phyloP scores from a whole-genome alignment of 1,140 invertebrate genomes.

The Microplitis mediator region DNA sequence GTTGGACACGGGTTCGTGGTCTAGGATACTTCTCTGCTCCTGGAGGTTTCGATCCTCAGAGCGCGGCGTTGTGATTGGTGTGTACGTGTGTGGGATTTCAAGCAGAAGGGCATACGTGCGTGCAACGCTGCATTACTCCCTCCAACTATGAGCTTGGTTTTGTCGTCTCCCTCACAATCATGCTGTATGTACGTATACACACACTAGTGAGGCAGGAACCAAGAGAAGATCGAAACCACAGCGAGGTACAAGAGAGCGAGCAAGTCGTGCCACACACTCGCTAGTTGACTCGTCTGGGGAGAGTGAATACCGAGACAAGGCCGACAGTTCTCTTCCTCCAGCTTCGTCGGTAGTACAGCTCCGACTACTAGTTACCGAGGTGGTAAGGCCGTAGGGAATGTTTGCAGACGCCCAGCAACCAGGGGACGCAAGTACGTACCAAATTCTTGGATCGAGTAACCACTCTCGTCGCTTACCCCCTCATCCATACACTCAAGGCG shows the following conservation, averaged over 20 bases:
- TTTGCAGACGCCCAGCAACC: conserved; percentile 29
- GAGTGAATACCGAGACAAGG: conserved; percentile 27
- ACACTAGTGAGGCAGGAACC: too few species aligned
- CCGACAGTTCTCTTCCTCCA: background rate
- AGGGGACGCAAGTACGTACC: conserved; percentile 1
- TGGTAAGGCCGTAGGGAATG: conserved; percentile 30
- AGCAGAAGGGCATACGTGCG: conserved; percentile 47
- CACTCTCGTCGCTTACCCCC: background rate
- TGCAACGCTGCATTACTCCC: conserved; percentile 32
- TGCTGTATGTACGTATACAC: too few species aligned
- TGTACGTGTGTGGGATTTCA: conserved; percentile 48
- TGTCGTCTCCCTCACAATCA: too few species aligned
- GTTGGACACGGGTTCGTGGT: conserved; percentile 43
- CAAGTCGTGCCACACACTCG: background rate
- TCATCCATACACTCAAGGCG: background rate
- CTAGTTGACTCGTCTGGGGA: conserved; percentile 21
- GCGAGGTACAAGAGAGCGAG: conserved; percentile 2
- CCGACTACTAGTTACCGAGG: too few species aligned
- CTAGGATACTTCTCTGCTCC: conserved; percentile 14
- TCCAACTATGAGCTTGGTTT: background rate
- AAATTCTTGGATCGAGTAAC: conserved; percentile 31
- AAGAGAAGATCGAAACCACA: background rate
- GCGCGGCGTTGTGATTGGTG: conserved; percentile 49
- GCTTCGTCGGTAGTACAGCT: background rate
- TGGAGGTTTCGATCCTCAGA: conserved; percentile 44